Percentiles rank a stretch among this genome's conserved stretches.
phyloP scores from a whole-genome alignment of 1,140 invertebrate species.

The Magallana gigas region DNA sequence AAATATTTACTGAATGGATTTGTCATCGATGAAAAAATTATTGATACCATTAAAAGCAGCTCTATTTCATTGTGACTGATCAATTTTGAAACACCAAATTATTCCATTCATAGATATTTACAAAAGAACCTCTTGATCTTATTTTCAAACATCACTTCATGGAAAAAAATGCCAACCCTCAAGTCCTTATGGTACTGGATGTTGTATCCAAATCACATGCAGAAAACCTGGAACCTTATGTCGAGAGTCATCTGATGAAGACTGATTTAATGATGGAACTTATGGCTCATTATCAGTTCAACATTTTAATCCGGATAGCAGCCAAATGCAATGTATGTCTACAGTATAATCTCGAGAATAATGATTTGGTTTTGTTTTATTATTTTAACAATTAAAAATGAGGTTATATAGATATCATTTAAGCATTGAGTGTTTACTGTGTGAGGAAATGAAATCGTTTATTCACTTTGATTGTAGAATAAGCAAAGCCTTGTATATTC shows the following conservation, averaged over 20 bases:
- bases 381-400: not conserved
- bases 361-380: not conserved
- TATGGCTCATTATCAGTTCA: slow-evolving; percentile 1
- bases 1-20: too few relatives aligned
- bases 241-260: slow-evolving; percentile 6
- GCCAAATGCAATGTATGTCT: not conserved
- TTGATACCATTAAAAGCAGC: too few relatives aligned
- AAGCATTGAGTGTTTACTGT: not conserved
- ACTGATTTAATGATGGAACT: not conserved
- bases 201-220: not conserved
- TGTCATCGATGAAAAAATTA: too few relatives aligned
- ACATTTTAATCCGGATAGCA: not conserved
- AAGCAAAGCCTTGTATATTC: not conserved
- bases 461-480: not conserved
- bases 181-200: not conserved
- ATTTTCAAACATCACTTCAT: slow-evolving; percentile 29
- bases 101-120: not conserved
- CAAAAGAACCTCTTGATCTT: not conserved
- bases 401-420: not conserved
- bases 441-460: not conserved
- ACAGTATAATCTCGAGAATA: not conserved
- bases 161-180: slow-evolving; percentile 10
- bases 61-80: too few relatives aligned
- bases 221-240: not conserved
- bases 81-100: too few relatives aligned